Base-by-base conservation (phyloP, 2,888 invertebrate species). In the Synergus itoensis region DNA sequence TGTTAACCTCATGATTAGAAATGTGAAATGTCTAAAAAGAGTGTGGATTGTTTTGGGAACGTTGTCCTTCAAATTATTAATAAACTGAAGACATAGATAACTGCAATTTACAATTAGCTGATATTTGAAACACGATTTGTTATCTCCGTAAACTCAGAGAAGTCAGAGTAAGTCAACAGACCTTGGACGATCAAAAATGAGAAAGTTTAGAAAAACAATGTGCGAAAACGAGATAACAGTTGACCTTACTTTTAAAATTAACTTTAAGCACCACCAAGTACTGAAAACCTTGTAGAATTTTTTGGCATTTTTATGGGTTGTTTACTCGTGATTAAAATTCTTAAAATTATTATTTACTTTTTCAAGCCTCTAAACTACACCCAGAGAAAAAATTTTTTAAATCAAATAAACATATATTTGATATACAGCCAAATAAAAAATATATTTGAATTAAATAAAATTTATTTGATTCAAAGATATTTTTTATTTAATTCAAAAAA, bases 161-260 rank as follows among this genome's bases (percentile, higher is more conserved):
- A 73, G 11, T 57, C 73, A 36, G 53, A 57, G 9, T n/a, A 53
- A 40, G 40, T 73, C 73, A 73, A 73, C 73, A 73, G 16, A n/a
- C 73, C 36, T 73, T 73, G 73, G n/a, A 67, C n/a, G n/a, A 53
- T 53, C 40, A 73, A 73, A 73, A 57, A 73, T 57, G 9, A 12
- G n/a, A 53, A 48, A 36, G 28, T 73, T 73, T 36, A 73, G 36
- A 36, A 48, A 53, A 73, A 73, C 36, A 73, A 40, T 57, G 18
- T 40, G 53, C 36, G 69, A 48, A 69, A 69, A 69, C 18, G 48
- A 69, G 48, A 69, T 69, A 69, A 48, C 11, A 48, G 8, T 69
- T 28, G 69, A 69, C 48, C 69, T 69, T 69, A 28, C 69, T 28
- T 69, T 45, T 69, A 69, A 69, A 48, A 28, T 69, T 48, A 69